Evolutionary conservation across 2,113 vertebrate genomes (phyloP), one percentile per base, ranked within the genome.

Genomic region (Baryphthengus martii): DNA sequence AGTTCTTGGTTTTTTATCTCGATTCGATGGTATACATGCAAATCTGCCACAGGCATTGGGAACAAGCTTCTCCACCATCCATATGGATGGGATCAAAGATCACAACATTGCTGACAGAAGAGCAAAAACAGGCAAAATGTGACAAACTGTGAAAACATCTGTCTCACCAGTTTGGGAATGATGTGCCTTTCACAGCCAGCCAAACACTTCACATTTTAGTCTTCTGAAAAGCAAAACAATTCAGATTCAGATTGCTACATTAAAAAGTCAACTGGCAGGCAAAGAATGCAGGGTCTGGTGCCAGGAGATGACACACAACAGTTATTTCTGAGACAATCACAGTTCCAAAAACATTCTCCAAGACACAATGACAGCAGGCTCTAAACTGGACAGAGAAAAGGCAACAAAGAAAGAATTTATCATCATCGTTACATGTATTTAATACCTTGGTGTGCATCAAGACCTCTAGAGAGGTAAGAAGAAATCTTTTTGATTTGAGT

Each of bases 91-190:
- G 83, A 93, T 95, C 85, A 97, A 83, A 95, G 93, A 95, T 96
- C 89, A 89, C 84, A 96, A 61, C 63, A 63, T 58, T 66, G 62
- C 55, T 89, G 77, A 87, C 42, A 86, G 75, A 77, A 67, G 39
- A 89, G 39, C 20, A 72, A 74, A 87, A 90, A 82, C n/a, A 89
- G 44, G 56, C 42, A 72, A 92, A 90, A 75, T 61, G 77, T 29
- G 68, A 76, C 84, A 96, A 96, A 78, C 67, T 95, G 88, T 68
- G 61, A 96, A 96, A 97, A 95, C 89, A 97, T 88, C 91, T 92
- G 88, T 82, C 85, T 86, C 63, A 17, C 40, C n/a, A 86, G 52
- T 86, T 47, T 90, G 81, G 56, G 77, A 84, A 96, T 86, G 80
- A 58, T 73, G 28, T 83, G 74, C 62, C 55, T 95, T 95, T 94